These are phyloP conservation scores for Plagodis pulveraria DNA, from an alignment of 2,888 invertebrate species.

Conservation along the genomic window DNA sequence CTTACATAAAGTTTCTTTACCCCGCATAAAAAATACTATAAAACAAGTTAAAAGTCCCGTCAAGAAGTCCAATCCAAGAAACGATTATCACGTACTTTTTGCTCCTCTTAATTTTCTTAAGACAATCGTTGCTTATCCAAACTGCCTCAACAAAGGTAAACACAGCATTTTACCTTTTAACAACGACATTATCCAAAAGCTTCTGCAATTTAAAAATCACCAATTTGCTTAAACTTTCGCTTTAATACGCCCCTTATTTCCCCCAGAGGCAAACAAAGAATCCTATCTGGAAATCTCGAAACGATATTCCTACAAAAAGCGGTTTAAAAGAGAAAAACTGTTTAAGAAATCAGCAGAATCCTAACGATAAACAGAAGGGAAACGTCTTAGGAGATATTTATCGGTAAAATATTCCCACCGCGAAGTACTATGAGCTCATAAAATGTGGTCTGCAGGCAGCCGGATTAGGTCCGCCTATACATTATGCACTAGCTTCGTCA, in stretches of 20 bases:
- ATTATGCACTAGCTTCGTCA: constrained; percentile 24
- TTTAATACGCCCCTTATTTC: constrained; percentile 40
- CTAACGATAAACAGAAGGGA: constrained; percentile 76
- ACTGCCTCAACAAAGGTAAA: constrained; percentile 25
- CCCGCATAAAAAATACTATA: too few species aligned
- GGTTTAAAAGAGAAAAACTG: constrained; percentile 73
- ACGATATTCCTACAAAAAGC: constrained; percentile 55
- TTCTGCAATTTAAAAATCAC: constrained; percentile 35
- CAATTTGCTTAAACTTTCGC: constrained; percentile 39
- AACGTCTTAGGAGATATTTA: constrained; percentile 77
- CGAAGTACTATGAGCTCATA: constrained; percentile 68
- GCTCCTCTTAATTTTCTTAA: constrained; percentile 9
- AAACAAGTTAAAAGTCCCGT: background rate
- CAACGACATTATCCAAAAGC: constrained; percentile 30
- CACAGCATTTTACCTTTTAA: constrained; percentile 27
- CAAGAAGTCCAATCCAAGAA: background rate
- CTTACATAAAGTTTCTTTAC: too few species aligned
- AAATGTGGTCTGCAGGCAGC: constrained; percentile 47
- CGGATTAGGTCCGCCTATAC: constrained; percentile 24
- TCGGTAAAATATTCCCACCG: constrained; percentile 74
- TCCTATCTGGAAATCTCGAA: constrained; percentile 46
- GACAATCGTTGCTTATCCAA: constrained; percentile 22
- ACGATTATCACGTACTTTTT: constrained; percentile 2
- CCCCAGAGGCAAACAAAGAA: constrained; percentile 35
- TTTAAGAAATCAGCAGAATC: constrained; percentile 77